phyloP scores from a whole-genome alignment of 2,113 vertebrate species.

The Clarias macrocephalus region DNA sequence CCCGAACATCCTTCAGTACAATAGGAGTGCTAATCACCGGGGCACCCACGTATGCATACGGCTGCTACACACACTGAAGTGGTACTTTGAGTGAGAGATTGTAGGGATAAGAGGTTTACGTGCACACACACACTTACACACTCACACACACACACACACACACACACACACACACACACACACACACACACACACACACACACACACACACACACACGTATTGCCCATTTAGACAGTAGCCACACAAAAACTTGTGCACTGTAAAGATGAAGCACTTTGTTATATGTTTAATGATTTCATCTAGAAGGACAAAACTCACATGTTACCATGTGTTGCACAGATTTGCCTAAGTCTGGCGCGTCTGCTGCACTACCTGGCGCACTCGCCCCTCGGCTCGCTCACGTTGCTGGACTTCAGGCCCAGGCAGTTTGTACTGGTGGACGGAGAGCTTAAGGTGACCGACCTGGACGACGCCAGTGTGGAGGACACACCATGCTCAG shows the following conservation, averaged over 20 bases:
- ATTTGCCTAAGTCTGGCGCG: conserved; percentile 85
- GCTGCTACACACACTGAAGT: conserved; percentile 22
- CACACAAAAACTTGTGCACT: background rate
- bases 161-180: background rate
- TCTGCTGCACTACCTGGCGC: conserved; percentile 84
- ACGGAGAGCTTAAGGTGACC: conserved; percentile 85
- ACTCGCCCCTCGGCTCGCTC: conserved; percentile 85
- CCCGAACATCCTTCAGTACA: conserved; percentile 30
- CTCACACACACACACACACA: background rate
- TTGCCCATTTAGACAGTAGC: background rate
- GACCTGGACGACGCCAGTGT: conserved; percentile 85
- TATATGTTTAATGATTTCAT: background rate
- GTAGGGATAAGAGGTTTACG: background rate
- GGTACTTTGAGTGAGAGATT: conserved; percentile 13
- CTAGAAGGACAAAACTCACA: background rate
- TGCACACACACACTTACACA: background rate
- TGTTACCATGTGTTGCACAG: conserved; percentile 46
- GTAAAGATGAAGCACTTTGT: background rate
- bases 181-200: conserved; percentile 9
- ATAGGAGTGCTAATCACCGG: conserved; percentile 38
- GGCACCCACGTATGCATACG: conserved; percentile 30
- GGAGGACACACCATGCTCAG: conserved; percentile 77
- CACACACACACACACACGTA: conserved; percentile 9
- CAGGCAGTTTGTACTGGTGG: conserved; percentile 85
- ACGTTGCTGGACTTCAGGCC: conserved; percentile 88